Percentiles rank a stretch among this genome's conserved stretches.
These are phyloP conservation scores for Biston betularia DNA, from an alignment of 2,888 invertebrate species.

Conservation along the genomic window DNA sequence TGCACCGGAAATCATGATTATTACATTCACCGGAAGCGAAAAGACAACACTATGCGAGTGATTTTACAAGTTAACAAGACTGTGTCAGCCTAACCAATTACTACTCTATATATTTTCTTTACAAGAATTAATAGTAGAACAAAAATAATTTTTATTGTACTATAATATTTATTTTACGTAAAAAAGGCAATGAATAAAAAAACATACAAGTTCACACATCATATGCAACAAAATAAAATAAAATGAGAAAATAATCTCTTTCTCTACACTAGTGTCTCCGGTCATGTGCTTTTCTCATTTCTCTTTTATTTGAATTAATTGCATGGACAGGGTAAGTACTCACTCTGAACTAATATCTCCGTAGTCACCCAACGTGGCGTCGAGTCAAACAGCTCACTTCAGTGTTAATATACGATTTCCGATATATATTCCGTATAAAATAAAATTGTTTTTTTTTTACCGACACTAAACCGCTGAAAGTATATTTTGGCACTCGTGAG, in stretches of 20 bases:
- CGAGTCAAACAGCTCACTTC: constrained; percentile 12
- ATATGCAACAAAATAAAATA: no score
- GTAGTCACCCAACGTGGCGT: constrained; percentile 49
- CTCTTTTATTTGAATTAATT: not conserved
- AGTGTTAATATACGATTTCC: constrained; percentile 10
- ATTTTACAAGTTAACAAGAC: not conserved
- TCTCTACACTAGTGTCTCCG: no score
- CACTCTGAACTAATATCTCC: constrained; percentile 50
- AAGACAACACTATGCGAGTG: constrained; percentile 15
- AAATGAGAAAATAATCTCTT: no score
- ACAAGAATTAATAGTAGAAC: not conserved
- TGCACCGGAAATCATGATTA: constrained; percentile 29
- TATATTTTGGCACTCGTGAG: constrained; percentile 46
- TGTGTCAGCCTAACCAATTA: not conserved
- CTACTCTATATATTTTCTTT: not conserved
- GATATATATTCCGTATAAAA: constrained; percentile 34
- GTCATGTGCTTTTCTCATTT: not conserved
- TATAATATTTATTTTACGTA: not conserved
- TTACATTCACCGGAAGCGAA: constrained; percentile 30
- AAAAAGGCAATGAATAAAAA: not conserved
- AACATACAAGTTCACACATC: not conserved
- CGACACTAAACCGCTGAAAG: constrained; percentile 42
- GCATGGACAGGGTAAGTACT: constrained; percentile 48
- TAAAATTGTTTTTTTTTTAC: constrained; percentile 36
- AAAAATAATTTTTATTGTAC: not conserved